Base-by-base conservation (phyloP, 2,113 vertebrate species). In the Corapipo altera region DNA sequence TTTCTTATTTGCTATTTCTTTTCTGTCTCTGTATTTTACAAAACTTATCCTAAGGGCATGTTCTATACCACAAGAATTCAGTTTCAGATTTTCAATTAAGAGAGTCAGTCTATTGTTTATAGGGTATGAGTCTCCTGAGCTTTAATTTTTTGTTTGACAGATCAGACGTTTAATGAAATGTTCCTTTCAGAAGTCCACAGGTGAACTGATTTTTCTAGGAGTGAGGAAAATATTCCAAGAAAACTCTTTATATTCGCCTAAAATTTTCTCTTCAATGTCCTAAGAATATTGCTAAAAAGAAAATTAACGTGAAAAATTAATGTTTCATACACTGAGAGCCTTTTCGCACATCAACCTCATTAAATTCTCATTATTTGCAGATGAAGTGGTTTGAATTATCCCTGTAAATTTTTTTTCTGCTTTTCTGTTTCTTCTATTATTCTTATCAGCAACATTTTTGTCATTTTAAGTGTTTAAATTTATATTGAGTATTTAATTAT, bases 301-400 rank as follows among this genome's bases (percentile, higher is more conserved):
- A 39, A 95, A 93, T 95, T 89, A 97, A 88, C 72, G 57, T 95
- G 83, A 96, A 96, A 95, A 97, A 95, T 92, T 19, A 95, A 95
- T 52, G 18, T 32, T 87, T 89, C 85, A 52, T 88, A 58, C 62
- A 79, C 37, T 70, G 52, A 94, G 24, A 96, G 11, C 37, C 4
- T 90, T 93, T 97, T 95, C 66, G 48, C 93, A 90, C 94, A 95
- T 71, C 64, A 96, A 37, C 67, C 62, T 97, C 96, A 97, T 97
- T 97, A 97, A 97, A 97, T 91, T 91, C 94, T 97, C 81, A 96
- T 97, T 97, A 97, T 97, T 98, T 98, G 97, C 96, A 97, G 91
- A 96, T 94, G 67, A 97, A 96, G 85, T 49, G 3, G 39, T 93
- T 95, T 95, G 89, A 97, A 96, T 97, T 95, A 92, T 79, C 71